Evolutionary conservation across 2,113 vertebrate genomes (phyloP).

Genomic region (Rhombomys opimus): DNA sequence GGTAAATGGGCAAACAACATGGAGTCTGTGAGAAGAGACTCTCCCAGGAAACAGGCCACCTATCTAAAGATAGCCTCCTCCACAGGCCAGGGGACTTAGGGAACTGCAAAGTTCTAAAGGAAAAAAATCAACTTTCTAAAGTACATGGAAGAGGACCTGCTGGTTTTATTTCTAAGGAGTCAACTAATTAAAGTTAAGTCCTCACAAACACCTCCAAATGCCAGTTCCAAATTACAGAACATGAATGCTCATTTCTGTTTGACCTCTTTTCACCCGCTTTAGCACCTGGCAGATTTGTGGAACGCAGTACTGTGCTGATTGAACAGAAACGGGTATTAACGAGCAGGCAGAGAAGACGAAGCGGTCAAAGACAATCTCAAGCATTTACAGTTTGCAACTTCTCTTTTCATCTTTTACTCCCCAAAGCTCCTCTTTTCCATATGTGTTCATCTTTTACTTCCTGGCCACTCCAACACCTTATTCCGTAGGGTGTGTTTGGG

Average conservation of each 20-base stretch:
- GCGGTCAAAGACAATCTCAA: conserved; percentile 38
- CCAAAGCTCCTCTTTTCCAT: not conserved
- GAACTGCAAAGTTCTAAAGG: not conserved
- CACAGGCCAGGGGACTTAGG: not conserved
- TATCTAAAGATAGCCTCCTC: not conserved
- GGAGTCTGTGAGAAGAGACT: not conserved
- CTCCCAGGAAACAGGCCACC: not conserved
- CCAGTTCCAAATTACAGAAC: conserved; percentile 55
- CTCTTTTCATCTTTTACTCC: not conserved
- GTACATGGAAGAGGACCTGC: conserved; percentile 50
- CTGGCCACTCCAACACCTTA: not conserved
- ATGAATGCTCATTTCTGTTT: not conserved
- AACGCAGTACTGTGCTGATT: conserved; percentile 43
- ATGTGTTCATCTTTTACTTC: not conserved
- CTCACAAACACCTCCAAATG: conserved; percentile 34
- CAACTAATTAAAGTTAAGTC: conserved; percentile 75
- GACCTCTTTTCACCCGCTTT: conserved; percentile 29
- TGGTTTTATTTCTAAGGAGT: conserved; percentile 56
- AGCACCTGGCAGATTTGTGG: conserved; percentile 55
- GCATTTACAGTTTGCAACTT: not conserved
- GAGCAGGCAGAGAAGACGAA: not conserved
- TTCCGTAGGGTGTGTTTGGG: not conserved
- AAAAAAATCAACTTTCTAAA: conserved; percentile 60
- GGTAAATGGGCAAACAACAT: not conserved
- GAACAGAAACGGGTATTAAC: conserved; percentile 64